These are phyloP conservation scores for Carassius carassius DNA, from an alignment of 2,113 vertebrate genomes.

Conservation along the genomic window DNA sequence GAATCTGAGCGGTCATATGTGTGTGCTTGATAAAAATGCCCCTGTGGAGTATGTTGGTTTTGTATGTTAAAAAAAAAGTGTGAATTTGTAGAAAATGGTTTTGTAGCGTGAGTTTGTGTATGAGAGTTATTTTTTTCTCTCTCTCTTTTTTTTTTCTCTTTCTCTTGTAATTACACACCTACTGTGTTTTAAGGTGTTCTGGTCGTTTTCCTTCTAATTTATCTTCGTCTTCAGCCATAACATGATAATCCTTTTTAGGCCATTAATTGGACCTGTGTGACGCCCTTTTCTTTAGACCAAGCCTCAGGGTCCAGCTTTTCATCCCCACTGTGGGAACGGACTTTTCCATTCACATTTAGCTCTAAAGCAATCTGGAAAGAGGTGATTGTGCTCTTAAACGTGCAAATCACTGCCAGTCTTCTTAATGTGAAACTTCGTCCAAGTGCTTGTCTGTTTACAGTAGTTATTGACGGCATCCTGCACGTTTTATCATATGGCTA, in stretches of 20 bases:
- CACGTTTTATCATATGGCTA: conserved; percentile 37
- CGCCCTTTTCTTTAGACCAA: conserved; percentile 30
- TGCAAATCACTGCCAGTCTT: conserved; percentile 62
- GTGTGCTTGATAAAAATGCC: background rate
- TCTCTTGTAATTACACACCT: background rate
- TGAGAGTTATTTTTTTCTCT: no score
- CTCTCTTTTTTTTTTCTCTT: background rate
- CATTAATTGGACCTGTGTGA: conserved; percentile 48
- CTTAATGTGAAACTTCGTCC: conserved; percentile 43
- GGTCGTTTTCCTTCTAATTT: conserved; percentile 25
- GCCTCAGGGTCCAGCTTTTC: conserved; percentile 53
- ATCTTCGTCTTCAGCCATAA: conserved; percentile 34
- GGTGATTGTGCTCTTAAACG: conserved; percentile 41
- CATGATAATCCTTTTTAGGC: conserved; percentile 31
- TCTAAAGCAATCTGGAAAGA: conserved; percentile 51
- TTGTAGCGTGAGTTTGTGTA: background rate
- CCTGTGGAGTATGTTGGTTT: conserved; percentile 28
- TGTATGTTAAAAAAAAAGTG: conserved; percentile 51
- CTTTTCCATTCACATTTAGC: conserved; percentile 47
- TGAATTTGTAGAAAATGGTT: background rate
- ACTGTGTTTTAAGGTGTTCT: background rate
- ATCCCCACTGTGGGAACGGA: conserved; percentile 23
- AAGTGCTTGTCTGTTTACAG: conserved; percentile 68
- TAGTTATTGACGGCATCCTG: conserved; percentile 59
- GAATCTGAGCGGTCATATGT: conserved; percentile 49